A percentile compares a stretch with the other conserved stretches of the same genome.
phyloP scores from a whole-genome alignment of 2,113 vertebrate species.

The Onychostoma macrolepis region DNA sequence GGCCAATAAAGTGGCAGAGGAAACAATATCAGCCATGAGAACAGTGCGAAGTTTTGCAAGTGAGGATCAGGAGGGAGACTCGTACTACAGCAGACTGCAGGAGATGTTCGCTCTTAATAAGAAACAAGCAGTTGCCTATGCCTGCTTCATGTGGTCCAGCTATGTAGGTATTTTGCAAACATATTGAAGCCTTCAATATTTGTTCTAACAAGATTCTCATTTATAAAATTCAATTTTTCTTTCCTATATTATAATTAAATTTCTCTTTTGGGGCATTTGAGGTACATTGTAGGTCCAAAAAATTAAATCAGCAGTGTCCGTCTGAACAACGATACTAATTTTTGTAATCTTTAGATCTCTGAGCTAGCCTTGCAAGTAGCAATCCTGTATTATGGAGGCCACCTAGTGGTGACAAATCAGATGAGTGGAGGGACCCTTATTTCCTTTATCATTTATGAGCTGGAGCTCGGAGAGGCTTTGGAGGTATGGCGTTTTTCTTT shows the following conservation, averaged over 20 bases:
- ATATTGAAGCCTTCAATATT: not conserved
- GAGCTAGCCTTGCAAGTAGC: slow-evolving; percentile 88
- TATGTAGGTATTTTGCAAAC: slow-evolving; percentile 77
- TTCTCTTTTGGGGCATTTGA: not conserved
- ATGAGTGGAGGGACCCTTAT: slow-evolving; percentile 88
- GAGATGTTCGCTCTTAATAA: slow-evolving; percentile 89
- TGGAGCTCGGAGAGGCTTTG: slow-evolving; percentile 89
- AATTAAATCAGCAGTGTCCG: not conserved
- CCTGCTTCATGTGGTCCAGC: slow-evolving; percentile 90
- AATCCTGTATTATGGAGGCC: slow-evolving; percentile 92
- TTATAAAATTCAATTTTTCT: not conserved
- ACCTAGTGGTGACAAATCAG: slow-evolving; percentile 88
- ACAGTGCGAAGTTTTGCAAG: slow-evolving; percentile 95
- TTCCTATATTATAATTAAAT: not conserved
- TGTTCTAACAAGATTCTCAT: not conserved
- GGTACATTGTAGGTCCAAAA: not conserved
- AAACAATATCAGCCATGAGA: slow-evolving; percentile 92
- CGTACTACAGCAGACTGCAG: slow-evolving; percentile 82
- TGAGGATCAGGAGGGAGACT: slow-evolving; percentile 81
- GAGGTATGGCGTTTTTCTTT: slow-evolving; percentile 78
- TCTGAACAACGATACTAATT: not conserved
- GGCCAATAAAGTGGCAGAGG: slow-evolving; percentile 91
- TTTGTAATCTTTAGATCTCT: slow-evolving; percentile 77
- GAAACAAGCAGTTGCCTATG: slow-evolving; percentile 88
- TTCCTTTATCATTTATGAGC: slow-evolving; percentile 93